Conservation (phyloP, 2,797 vertebrate genomes). For the Liparis tanakae region DNA sequence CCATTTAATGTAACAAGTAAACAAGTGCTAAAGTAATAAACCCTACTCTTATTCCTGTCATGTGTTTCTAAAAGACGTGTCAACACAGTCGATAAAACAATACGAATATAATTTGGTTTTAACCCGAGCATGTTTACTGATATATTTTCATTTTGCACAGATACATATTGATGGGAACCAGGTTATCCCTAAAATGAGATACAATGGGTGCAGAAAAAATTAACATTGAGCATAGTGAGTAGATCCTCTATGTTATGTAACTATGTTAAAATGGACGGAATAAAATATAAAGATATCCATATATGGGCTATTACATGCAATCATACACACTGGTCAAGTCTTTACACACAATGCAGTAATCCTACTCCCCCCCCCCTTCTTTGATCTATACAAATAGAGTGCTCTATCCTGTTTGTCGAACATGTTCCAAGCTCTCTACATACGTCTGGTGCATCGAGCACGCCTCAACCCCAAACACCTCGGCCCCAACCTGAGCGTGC, state of each 20-base stretch:
- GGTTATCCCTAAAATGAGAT: neutral
- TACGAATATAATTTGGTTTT: neutral
- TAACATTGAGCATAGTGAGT: too few species aligned
- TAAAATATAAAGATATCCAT: too few species aligned
- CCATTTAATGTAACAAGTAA: too few species aligned
- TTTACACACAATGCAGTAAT: neutral
- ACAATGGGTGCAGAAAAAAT: too few species aligned
- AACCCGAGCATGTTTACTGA: neutral
- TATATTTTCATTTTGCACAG: too few species aligned
- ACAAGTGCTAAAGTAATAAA: too few species aligned
- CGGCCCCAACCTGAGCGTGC: constrained; percentile 50
- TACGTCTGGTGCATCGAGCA: constrained; percentile 53
- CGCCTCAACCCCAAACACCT: constrained; percentile 48
- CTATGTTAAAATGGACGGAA: too few species aligned
- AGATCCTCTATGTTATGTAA: too few species aligned
- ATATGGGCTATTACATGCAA: neutral
- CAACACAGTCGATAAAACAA: neutral
- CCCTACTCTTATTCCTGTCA: neutral
- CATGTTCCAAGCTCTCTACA: constrained; percentile 53
- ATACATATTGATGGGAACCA: neutral
- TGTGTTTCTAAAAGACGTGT: neutral
- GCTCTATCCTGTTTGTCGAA: constrained; percentile 52
- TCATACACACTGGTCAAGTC: neutral
- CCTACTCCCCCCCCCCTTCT: constrained; percentile 3
- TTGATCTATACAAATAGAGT: constrained; percentile 34